Conservation (phyloP, 2,113 vertebrate species). For the Cyphomyrus plagiostoma region DNA sequence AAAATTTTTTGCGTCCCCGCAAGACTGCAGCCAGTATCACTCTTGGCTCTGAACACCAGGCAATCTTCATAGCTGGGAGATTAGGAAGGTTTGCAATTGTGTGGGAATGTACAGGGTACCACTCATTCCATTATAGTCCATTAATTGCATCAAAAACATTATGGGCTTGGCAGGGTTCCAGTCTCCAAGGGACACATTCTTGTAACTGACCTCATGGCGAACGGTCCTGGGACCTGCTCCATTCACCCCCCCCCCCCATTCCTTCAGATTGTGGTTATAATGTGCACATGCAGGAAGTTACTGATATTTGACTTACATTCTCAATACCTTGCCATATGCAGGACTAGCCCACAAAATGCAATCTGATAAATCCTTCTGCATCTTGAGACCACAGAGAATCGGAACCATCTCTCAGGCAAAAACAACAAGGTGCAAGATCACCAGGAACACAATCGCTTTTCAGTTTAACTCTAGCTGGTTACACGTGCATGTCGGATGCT, state of each 20-base stretch:
- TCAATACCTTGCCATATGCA: neutral
- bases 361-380: neutral
- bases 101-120: slow-evolving; percentile 21
- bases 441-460: neutral
- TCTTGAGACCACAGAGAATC: neutral
- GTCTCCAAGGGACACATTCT: neutral
- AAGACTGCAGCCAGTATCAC: slow-evolving; percentile 42
- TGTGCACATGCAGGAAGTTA: neutral
- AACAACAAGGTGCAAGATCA: neutral
- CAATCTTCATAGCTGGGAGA: slow-evolving; percentile 46
- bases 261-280: neutral
- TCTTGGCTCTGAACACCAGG: slow-evolving; percentile 35
- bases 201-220: neutral
- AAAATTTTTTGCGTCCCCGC: slow-evolving; percentile 42
- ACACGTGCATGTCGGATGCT: neutral
- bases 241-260: neutral
- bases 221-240: neutral
- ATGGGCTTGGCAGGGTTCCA: neutral
- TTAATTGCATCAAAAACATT: neutral
- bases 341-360: neutral
- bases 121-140: neutral
- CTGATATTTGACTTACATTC: neutral
- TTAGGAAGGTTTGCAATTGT: slow-evolving; percentile 26
- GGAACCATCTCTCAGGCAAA: neutral
- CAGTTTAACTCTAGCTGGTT: neutral